Evolutionary conservation across 1,140 invertebrate species (phyloP).

Genomic region (Adoxophyes honmai): DNA sequence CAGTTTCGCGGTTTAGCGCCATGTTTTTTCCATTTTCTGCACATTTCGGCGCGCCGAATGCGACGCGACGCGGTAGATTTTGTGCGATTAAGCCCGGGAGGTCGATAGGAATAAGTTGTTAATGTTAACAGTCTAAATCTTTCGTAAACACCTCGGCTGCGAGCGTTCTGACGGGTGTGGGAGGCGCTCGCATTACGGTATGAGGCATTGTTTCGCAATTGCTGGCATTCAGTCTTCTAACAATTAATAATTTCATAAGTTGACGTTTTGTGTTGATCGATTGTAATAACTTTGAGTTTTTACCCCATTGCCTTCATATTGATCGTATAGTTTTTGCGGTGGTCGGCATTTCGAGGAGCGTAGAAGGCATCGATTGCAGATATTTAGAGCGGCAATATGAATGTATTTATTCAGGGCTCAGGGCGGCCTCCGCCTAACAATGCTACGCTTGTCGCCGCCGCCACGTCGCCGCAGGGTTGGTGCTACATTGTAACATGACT

Average conservation of each 20-base stretch:
- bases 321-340: conserved; percentile 23
- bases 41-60: conserved; percentile 56
- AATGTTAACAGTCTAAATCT: conserved; percentile 56
- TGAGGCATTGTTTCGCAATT: background rate
- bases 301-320: conserved; percentile 12
- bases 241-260: too few species aligned
- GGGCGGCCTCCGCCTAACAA: conserved; percentile 67
- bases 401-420: conserved; percentile 73
- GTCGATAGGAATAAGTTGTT: conserved; percentile 68
- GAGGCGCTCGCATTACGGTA: background rate
- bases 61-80: conserved; percentile 61
- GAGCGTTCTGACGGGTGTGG: background rate
- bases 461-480: conserved; percentile 42
- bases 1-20: conserved; percentile 73
- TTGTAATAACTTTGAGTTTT: conserved; percentile 7
- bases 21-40: conserved; percentile 73
- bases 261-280: too few species aligned
- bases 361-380: conserved; percentile 45
- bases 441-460: conserved; percentile 68
- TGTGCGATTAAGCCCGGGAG: conserved; percentile 58
- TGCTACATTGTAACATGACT: background rate
- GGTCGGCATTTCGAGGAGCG: conserved; percentile 31
- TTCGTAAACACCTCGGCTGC: conserved; percentile 13
- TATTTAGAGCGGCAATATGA: conserved; percentile 75
- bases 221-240: background rate